A percentile compares a stretch with the other conserved stretches of the same genome.
Evolutionary conservation across 2,113 vertebrate genomes (phyloP).

Genomic region (Panurus biarmicus): DNA sequence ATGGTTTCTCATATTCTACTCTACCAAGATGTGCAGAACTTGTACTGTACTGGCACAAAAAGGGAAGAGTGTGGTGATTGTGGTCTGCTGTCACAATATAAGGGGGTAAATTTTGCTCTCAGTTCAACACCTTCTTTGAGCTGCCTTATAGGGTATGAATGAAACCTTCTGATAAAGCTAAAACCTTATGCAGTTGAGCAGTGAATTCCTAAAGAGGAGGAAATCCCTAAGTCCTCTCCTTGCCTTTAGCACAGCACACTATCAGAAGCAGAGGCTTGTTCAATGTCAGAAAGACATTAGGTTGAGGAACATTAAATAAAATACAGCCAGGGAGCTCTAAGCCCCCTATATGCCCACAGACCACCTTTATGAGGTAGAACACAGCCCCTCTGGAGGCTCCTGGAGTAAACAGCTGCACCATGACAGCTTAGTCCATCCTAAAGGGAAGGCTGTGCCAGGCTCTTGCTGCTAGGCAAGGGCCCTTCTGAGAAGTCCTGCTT

Average conservation of each 20-base stretch:
- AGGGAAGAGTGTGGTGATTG: not conserved
- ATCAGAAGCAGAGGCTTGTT: not conserved
- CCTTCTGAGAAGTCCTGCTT: rapidly evolving
- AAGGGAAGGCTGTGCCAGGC: not conserved
- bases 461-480: not conserved
- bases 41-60: not conserved
- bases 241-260: not conserved
- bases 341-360: not conserved
- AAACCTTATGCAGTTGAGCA: not conserved
- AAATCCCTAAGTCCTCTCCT: not conserved
- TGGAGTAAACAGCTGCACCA: not conserved
- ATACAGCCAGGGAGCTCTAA: not conserved
- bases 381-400: not conserved
- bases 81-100: not conserved
- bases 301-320: not conserved
- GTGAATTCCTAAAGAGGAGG: not conserved
- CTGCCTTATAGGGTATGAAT: not conserved
- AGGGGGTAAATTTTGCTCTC: not conserved
- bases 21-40: not conserved
- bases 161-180: not conserved
- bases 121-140: not conserved
- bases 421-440: not conserved
- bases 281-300: not conserved
- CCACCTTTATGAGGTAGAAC: not conserved
- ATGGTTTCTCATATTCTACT: not conserved